These are phyloP conservation scores for Aramus guarauna DNA, from an alignment of 2,113 vertebrate species.

Conservation along the genomic window DNA sequence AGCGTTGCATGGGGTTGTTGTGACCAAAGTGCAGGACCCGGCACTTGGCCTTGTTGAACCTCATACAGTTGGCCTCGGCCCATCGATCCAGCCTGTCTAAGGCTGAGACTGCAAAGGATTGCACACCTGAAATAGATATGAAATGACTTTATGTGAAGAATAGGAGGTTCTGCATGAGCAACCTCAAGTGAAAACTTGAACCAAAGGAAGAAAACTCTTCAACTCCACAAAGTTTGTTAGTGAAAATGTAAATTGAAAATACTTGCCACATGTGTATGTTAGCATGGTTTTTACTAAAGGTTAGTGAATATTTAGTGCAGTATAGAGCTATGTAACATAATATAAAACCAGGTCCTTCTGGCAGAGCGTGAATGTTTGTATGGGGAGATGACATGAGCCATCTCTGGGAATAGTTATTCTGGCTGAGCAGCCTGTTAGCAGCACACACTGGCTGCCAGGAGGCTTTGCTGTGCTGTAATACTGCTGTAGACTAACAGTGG, in stretches of 20 bases:
- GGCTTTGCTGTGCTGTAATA: not conserved
- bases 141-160: not conserved
- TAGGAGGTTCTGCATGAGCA: not conserved
- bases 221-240: not conserved
- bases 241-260: not conserved
- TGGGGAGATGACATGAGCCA: not conserved
- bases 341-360: not conserved
- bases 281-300: not conserved
- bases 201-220: not conserved
- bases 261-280: not conserved
- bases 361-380: not conserved
- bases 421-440: not conserved
- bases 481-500: not conserved
- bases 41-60: no score
- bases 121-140: not conserved
- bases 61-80: no score
- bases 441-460: not conserved
- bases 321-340: not conserved
- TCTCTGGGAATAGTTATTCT: not conserved
- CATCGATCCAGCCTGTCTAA: no score
- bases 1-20: no score
- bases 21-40: no score
- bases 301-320: not conserved
- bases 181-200: not conserved
- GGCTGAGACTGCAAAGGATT: not conserved